Evolutionary conservation across 1,140 invertebrate species (phyloP).

Genomic region (Drosophila funebris): DNA sequence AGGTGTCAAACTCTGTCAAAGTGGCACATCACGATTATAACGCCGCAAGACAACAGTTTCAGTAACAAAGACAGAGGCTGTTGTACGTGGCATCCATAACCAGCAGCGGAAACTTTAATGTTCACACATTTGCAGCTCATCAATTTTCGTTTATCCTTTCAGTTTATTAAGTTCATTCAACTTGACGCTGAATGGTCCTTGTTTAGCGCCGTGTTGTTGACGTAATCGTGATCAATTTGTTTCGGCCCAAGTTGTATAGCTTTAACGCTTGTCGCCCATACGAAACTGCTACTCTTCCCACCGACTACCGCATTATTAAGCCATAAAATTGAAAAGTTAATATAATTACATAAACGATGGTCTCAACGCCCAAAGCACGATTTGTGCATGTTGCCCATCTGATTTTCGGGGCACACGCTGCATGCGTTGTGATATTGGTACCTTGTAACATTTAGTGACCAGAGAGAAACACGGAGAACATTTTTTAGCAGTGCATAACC

Average conservation of each 20-base stretch:
- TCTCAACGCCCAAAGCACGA: constrained; percentile 59
- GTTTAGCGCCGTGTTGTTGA: constrained; percentile 70
- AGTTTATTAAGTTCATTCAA: constrained; percentile 61
- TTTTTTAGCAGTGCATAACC: neutral
- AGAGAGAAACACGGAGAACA: constrained; percentile 54
- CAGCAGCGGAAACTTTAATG: constrained; percentile 73
- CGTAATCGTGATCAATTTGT: constrained; percentile 75
- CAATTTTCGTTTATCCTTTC: constrained; percentile 70
- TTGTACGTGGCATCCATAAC: constrained; percentile 4
- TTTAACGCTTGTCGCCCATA: constrained; percentile 68
- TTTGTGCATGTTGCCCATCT: constrained; percentile 26
- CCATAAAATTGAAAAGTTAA: constrained; percentile 82
- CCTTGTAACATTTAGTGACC: constrained; percentile 60
- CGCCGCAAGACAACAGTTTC: neutral
- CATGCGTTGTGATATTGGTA: constrained; percentile 14
- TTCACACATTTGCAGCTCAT: constrained; percentile 79
- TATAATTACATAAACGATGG: constrained; percentile 80
- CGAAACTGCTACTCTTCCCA: constrained; percentile 21
- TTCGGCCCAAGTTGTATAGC: constrained; percentile 40
- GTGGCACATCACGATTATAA: constrained; percentile 39
- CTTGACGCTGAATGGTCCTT: constrained; percentile 38
- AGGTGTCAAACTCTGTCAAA: constrained; percentile 49
- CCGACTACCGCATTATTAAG: constrained; percentile 71
- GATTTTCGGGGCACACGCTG: constrained; percentile 61
- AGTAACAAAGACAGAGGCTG: neutral